A percentile compares a stretch with the other conserved stretches of the same genome.
Conservation (phyloP, 2,888 invertebrate species). For the Apotomis turbidana region DNA sequence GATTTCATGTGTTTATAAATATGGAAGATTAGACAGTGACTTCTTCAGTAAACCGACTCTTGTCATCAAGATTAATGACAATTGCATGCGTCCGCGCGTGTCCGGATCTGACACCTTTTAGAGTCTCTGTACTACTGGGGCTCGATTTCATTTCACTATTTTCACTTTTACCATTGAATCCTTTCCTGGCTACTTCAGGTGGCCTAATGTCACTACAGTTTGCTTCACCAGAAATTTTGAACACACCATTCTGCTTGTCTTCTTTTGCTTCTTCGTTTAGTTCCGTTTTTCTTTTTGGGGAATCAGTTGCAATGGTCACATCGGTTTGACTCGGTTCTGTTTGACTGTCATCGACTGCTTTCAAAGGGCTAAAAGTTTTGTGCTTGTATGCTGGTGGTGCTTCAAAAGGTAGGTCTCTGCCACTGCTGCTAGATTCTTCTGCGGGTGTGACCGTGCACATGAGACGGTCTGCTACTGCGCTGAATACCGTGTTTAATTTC, state of each 20-base stretch:
- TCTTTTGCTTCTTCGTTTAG: conserved; percentile 64
- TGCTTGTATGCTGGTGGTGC: conserved; percentile 75
- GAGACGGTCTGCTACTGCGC: conserved; percentile 79
- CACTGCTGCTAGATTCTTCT: conserved; percentile 80
- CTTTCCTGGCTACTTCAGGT: conserved; percentile 70
- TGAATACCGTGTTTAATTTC: conserved; percentile 81
- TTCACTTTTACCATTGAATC: conserved; percentile 69
- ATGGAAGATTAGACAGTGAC: conserved; percentile 86
- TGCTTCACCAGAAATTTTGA: conserved; percentile 77
- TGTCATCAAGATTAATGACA: conserved; percentile 91
- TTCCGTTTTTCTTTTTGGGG: conserved; percentile 67
- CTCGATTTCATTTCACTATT: conserved; percentile 70
- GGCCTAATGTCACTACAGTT: conserved; percentile 76
- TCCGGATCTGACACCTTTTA: conserved; percentile 81
- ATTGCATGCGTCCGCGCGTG: conserved; percentile 90
- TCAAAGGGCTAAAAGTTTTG: conserved; percentile 79
- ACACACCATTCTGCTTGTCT: conserved; percentile 73
- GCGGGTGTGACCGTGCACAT: conserved; percentile 81
- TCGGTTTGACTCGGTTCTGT: conserved; percentile 76
- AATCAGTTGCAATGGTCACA: conserved; percentile 65
- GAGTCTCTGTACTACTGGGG: conserved; percentile 69
- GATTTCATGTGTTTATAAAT: conserved; percentile 13
- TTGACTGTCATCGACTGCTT: conserved; percentile 70
- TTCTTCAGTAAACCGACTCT: conserved; percentile 91
- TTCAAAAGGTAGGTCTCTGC: conserved; percentile 76